phyloP scores from a whole-genome alignment of 2,113 vertebrate species.

The Galbula dea region DNA sequence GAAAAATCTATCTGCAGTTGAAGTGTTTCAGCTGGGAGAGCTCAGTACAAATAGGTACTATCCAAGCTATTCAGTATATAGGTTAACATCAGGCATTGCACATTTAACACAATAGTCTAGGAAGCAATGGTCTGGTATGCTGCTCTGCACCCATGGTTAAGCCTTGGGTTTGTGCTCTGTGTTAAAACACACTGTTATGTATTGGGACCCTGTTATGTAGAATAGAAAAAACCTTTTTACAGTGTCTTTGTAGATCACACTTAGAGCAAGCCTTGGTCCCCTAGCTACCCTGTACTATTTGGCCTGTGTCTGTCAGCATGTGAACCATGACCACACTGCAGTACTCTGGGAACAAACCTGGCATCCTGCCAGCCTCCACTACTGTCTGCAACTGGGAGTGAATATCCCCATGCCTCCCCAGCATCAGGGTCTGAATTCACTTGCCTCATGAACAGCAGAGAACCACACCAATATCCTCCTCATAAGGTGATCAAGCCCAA shows the following conservation, averaged over 20 bases:
- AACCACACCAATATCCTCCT: background rate
- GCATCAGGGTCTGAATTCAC: background rate
- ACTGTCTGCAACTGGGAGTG: background rate
- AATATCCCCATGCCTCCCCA: background rate
- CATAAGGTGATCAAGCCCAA: background rate
- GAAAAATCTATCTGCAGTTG: background rate
- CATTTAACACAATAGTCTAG: background rate
- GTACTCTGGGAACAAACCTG: background rate
- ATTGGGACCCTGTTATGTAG: background rate
- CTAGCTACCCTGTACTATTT: background rate
- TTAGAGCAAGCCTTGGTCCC: background rate
- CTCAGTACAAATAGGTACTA: background rate
- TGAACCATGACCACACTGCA: background rate
- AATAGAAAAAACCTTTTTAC: background rate
- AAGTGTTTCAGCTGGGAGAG: constrained; percentile 11
- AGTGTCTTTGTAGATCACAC: background rate
- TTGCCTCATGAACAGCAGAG: background rate
- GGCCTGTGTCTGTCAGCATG: background rate
- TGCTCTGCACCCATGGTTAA: background rate
- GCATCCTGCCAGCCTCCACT: background rate
- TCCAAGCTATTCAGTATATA: constrained; percentile 15
- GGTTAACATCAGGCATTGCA: constrained; percentile 28
- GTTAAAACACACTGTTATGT: background rate
- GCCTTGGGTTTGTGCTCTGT: background rate
- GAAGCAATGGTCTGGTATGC: background rate